These are phyloP conservation scores for Palloptera scutellata DNA, from an alignment of 2,888 invertebrate genomes.

Conservation along the genomic window DNA sequence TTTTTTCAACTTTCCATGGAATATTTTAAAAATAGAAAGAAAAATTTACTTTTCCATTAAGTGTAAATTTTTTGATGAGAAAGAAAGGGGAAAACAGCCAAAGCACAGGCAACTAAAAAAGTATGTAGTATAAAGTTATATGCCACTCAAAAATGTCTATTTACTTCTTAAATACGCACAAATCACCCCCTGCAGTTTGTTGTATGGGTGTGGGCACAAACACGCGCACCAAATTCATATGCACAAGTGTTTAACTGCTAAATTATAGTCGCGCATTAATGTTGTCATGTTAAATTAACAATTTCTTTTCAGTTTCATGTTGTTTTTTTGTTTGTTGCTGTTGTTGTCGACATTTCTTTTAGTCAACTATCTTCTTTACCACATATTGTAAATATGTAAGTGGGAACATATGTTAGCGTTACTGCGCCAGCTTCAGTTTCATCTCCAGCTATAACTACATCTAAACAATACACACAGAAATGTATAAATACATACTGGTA, in stretches of 20 bases:
- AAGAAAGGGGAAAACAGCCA: too few species aligned
- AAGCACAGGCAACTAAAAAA: too few species aligned
- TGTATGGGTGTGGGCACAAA: not conserved
- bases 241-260: constrained; percentile 30
- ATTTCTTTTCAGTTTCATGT: constrained; percentile 28
- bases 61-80: too few species aligned
- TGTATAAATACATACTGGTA: constrained; percentile 8
- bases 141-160: too few species aligned
- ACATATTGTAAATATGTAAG: too few species aligned
- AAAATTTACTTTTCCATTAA: too few species aligned
- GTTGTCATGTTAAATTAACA: constrained; percentile 35
- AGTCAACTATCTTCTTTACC: not conserved
- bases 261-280: constrained; percentile 34
- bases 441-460: not conserved
- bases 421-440: not conserved
- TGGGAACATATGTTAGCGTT: not conserved
- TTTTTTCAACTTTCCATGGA: too few species aligned
- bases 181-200: too few species aligned
- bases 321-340: not conserved
- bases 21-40: too few species aligned
- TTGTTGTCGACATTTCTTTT: constrained; percentile 7
- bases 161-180: too few species aligned
- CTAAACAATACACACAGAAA: constrained; percentile 18
- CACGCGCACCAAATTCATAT: not conserved
- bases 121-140: too few species aligned